Percentiles rank a stretch among this genome's conserved stretches.
These are phyloP conservation scores for Litoditis marina DNA, from an alignment of 2,888 invertebrate genomes.

Conservation along the genomic window DNA sequence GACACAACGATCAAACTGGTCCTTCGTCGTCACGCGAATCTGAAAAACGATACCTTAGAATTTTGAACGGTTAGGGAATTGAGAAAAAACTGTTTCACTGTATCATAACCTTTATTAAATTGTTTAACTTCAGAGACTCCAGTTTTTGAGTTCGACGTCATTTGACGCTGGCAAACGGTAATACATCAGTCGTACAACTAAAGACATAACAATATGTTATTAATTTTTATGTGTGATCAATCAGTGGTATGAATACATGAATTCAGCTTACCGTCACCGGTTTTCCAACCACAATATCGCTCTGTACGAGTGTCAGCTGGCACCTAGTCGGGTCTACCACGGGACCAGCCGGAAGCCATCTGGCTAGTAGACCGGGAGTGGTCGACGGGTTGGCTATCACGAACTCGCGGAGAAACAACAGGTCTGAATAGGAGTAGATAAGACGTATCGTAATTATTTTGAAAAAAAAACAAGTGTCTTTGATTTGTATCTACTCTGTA, in stretches of 20 bases:
- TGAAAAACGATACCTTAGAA: constrained; percentile 2
- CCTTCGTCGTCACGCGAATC: constrained; percentile 15
- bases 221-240: no score
- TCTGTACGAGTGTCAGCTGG: constrained; percentile 69
- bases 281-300: constrained; percentile 45
- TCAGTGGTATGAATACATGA: no score
- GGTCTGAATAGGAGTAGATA: constrained; percentile 55
- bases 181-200: no score
- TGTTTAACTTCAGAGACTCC: no score
- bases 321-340: constrained; percentile 42
- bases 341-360: constrained; percentile 72
- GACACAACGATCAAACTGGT: constrained; percentile 34
- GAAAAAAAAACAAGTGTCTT: not conserved
- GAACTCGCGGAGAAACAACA: constrained; percentile 68
- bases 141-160: no score
- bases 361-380: constrained; percentile 83
- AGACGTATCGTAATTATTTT: not conserved
- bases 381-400: constrained; percentile 81
- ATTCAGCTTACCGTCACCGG: constrained; percentile 27
- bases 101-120: no score
- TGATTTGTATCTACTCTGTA: not conserved
- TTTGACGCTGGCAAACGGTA: no score
- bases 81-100: no score
- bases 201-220: no score
- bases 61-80: no score